Evolutionary conservation across 1,140 invertebrate genomes (phyloP), one percentile per base, ranked within the genome.

Genomic region (Pseudomyrmex concolor): DNA sequence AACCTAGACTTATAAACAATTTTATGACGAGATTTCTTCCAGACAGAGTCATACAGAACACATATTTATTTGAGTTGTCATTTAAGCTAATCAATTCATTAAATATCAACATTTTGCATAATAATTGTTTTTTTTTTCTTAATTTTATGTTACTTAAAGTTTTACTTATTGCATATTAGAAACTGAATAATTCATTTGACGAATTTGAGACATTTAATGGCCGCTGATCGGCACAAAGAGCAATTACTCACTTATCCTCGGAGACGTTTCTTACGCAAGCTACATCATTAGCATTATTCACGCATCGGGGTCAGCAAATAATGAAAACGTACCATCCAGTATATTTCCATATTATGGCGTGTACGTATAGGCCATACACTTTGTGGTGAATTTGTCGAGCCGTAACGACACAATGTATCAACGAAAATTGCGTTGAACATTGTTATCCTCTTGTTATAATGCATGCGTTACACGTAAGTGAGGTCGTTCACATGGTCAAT

Each of bases 281-380:
- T 51, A 34, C 25, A 19, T 86, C 66, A 85, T 89, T 84, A 84
- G 48, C 12, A 89, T 89, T 89, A 87, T 64, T 9, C 57, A 87
- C 87, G 88, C 19, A 89, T 85, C 62, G 88, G 48, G 80, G 85
- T 48, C 82, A 77, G 7, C 34, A 57, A 51, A 73, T 88, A 85
- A 86, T 84, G 63, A 71, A 89, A 83, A 86, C 63, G 66, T 84
- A 77, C 55, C 76, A 86, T 60, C 54, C 59, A 71, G 22, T 83
- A 71, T 7, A 57, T 83, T 84, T 82, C 34, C 57, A 19, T 25
- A 19, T 43, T 86, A 48, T 72, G 45, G 45, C 45, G 45, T 57
- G 13, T 57, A 70, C 22, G 76, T 81, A 54, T 81, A 54, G 76
- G 76, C 19, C 17, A 55, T 17, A 81, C 48, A 68, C 25, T 84